A percentile compares a stretch with the other conserved stretches of the same genome.
Evolutionary conservation across 2,113 vertebrate species (phyloP).

Genomic region (Synodontis membranacea): DNA sequence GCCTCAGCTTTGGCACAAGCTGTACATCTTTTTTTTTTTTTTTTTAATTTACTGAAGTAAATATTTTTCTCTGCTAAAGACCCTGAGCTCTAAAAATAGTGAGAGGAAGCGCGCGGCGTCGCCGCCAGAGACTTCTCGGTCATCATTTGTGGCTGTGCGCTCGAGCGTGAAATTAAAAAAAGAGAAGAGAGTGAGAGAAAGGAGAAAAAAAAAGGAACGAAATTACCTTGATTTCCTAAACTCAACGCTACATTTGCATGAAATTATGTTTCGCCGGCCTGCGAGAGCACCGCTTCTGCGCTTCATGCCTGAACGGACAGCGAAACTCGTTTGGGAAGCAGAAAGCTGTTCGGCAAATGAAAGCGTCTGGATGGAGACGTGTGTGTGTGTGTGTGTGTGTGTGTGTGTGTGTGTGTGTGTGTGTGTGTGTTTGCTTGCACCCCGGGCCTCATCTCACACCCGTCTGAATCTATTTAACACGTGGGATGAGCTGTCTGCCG

Average conservation of each 20-base stretch:
- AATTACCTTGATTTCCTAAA: slow-evolving; percentile 53
- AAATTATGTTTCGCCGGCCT: slow-evolving; percentile 47
- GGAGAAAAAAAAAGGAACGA: not conserved
- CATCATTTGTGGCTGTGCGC: slow-evolving; percentile 66
- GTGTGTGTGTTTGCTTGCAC: slow-evolving; percentile 8
- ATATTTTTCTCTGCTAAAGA: slow-evolving; percentile 42
- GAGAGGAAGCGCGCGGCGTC: slow-evolving; percentile 33
- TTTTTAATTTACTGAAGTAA: slow-evolving; percentile 39
- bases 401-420: not conserved
- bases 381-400: slow-evolving; percentile 6
- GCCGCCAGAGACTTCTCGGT: slow-evolving; percentile 57
- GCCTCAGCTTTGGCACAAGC: not conserved
- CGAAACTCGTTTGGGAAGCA: slow-evolving; percentile 36
- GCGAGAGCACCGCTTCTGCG: slow-evolving; percentile 33
- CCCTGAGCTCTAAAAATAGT: slow-evolving; percentile 36
- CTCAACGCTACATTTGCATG: slow-evolving; percentile 50
- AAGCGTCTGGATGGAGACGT: slow-evolving; percentile 25
- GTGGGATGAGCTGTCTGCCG: slow-evolving; percentile 16
- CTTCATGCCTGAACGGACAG: slow-evolving; percentile 29
- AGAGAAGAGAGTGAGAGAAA: slow-evolving; percentile 45
- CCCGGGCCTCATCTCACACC: slow-evolving; percentile 10
- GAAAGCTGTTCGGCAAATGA: slow-evolving; percentile 43
- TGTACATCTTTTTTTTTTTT: not conserved
- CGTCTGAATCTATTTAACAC: slow-evolving; percentile 28
- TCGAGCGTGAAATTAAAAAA: slow-evolving; percentile 71